Percentiles rank a stretch among this genome's conserved stretches.
Evolutionary conservation across 2,113 vertebrate genomes (phyloP).

Genomic region (Psittacula cyanocephala): DNA sequence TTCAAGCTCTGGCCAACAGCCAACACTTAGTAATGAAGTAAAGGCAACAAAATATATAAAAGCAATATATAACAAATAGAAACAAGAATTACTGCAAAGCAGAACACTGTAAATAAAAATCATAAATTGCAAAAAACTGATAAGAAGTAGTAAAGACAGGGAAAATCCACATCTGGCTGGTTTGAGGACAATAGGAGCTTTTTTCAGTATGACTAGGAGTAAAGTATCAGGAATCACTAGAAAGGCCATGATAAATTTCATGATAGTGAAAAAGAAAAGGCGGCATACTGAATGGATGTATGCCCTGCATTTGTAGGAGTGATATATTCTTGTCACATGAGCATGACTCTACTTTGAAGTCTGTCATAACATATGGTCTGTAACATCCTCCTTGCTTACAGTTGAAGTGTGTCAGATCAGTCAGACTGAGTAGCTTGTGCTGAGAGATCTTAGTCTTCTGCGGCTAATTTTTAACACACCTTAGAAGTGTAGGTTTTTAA

Average conservation of each 20-base stretch:
- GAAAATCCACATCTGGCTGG: background rate
- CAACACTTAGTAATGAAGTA: background rate
- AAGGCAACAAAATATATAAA: background rate
- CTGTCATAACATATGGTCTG: conserved; percentile 31
- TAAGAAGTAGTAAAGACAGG: background rate
- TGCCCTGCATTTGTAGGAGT: conserved; percentile 28
- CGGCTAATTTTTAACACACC: conserved; percentile 32
- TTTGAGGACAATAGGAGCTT: background rate
- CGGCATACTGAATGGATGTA: background rate
- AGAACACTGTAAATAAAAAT: background rate
- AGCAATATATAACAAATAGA: background rate
- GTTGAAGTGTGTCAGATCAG: background rate
- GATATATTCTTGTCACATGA: conserved; percentile 41
- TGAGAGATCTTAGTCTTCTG: background rate
- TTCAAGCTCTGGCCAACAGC: background rate
- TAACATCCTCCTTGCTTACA: conserved; percentile 23
- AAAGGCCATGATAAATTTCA: conserved; percentile 6
- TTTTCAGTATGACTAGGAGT: background rate
- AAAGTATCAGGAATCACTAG: background rate
- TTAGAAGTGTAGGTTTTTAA: background rate
- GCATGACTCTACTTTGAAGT: conserved; percentile 49
- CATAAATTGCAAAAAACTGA: background rate
- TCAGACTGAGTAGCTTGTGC: background rate
- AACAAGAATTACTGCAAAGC: background rate
- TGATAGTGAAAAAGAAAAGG: conserved; percentile 29